These are phyloP conservation scores for Colletes collaris DNA, from an alignment of 2,888 invertebrate genomes.

Conservation along the genomic window DNA sequence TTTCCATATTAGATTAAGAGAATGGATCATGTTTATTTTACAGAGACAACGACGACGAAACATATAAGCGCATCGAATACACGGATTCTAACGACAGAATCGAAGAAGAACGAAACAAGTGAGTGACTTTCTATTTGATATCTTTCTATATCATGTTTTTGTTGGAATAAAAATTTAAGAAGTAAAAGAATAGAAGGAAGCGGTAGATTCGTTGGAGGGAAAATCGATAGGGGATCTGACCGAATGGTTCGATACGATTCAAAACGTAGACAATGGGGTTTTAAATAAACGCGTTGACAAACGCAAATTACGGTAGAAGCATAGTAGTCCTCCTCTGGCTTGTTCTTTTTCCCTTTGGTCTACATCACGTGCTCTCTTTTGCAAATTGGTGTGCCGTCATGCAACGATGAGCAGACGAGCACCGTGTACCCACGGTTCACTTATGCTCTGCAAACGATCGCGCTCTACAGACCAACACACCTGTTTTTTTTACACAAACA, in stretches of 20 bases:
- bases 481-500: constrained; percentile 29
- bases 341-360: neutral
- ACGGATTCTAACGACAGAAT: constrained; percentile 73
- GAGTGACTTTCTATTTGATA: constrained; percentile 54
- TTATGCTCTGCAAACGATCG: constrained; percentile 8
- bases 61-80: constrained; percentile 75
- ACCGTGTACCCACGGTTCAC: constrained; percentile 48
- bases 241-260: constrained; percentile 2
- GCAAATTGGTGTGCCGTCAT: constrained; percentile 62
- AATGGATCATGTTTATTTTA: constrained; percentile 18
- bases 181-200: too few relatives aligned
- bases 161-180: too few relatives aligned
- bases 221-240: neutral
- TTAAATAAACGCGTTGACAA: constrained; percentile 13
- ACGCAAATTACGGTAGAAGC: neutral
- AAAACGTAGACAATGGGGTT: constrained; percentile 3
- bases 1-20: neutral
- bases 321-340: neutral
- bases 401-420: constrained; percentile 50
- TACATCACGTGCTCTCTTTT: constrained; percentile 31
- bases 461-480: constrained; percentile 37
- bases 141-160: neutral
- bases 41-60: constrained; percentile 77
- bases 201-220: too few relatives aligned
- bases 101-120: constrained; percentile 77